A percentile compares a stretch with the other conserved stretches of the same genome.
Evolutionary conservation across 2,888 invertebrate species (phyloP).

Genomic region (Byasa hedistus): DNA sequence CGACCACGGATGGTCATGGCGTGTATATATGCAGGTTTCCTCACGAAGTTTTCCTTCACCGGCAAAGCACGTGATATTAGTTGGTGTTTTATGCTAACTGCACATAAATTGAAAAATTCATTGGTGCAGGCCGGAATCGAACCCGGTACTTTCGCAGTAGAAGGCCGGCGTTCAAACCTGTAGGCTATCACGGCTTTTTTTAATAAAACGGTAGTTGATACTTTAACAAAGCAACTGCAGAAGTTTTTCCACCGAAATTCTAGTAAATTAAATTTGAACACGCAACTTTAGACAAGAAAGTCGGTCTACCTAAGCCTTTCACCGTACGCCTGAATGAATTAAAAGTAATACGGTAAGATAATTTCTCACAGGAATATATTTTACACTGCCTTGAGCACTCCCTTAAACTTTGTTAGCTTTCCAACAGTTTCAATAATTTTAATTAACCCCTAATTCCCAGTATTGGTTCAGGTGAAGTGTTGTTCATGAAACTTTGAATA

Average conservation of each 20-base stretch:
- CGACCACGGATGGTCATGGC: too few species aligned
- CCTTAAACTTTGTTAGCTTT: slow-evolving; percentile 19
- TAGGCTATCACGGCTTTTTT: too few species aligned
- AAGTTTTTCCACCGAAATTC: not conserved
- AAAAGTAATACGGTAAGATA: slow-evolving; percentile 4
- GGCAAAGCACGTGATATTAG: too few species aligned
- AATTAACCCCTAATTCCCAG: slow-evolving; percentile 16
- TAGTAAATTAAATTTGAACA: not conserved
- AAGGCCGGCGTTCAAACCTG: too few species aligned
- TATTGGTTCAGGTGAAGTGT: slow-evolving; percentile 1
- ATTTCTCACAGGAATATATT: slow-evolving; percentile 27
- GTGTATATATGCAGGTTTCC: too few species aligned
- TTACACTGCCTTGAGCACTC: slow-evolving; percentile 14
- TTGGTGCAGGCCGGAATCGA: too few species aligned
- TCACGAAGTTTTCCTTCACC: too few species aligned
- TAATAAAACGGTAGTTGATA: too few species aligned
- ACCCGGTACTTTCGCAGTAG: too few species aligned
- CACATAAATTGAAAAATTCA: too few species aligned
- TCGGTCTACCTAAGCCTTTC: not conserved
- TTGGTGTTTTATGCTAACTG: too few species aligned
- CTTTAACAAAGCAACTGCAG: too few species aligned
- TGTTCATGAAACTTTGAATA: not conserved
- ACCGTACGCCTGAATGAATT: slow-evolving; percentile 1
- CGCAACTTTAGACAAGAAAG: not conserved
- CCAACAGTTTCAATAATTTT: slow-evolving; percentile 16